These are phyloP conservation scores for Pinctada fucata DNA, from an alignment of 2,888 invertebrate genomes.

Conservation along the genomic window DNA sequence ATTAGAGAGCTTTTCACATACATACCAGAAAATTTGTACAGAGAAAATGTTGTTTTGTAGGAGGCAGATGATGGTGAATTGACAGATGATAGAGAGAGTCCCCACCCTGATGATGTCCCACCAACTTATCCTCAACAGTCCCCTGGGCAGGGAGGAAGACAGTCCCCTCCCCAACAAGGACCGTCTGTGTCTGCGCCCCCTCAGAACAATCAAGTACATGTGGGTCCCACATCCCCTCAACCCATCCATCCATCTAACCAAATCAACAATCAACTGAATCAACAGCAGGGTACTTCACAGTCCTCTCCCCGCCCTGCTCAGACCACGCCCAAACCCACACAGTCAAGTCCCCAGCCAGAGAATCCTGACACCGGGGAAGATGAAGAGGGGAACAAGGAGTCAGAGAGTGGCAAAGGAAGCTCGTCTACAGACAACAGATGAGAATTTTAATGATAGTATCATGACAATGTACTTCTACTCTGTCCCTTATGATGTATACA, in stretches of 20 bases:
- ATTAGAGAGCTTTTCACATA: too few species aligned
- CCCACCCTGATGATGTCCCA: constrained; percentile 67
- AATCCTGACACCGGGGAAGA: constrained; percentile 60
- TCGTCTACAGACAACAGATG: background rate
- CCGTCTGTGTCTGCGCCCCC: constrained; percentile 30
- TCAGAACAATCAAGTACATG: constrained; percentile 65
- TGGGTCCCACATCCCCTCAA: constrained; percentile 42
- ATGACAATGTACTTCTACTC: too few species aligned
- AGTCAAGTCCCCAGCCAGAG: constrained; percentile 32
- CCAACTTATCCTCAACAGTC: constrained; percentile 69
- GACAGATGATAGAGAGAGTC: constrained; percentile 62
- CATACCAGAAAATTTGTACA: background rate
- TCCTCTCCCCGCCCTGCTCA: constrained; percentile 12
- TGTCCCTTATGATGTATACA: too few species aligned
- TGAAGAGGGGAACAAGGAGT: constrained; percentile 34
- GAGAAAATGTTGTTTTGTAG: constrained; percentile 34
- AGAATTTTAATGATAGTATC: too few species aligned
- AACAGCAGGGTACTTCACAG: constrained; percentile 38
- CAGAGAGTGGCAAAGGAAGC: constrained; percentile 10
- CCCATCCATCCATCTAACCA: constrained; percentile 60
- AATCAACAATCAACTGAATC: constrained; percentile 66
- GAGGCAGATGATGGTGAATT: constrained; percentile 64
- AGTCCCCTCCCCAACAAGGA: constrained; percentile 48
- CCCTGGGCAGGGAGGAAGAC: constrained; percentile 63
- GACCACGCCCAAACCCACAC: constrained; percentile 21